Conservation (phyloP, 2,888 invertebrate genomes). For the Xestia rhomboidea region DNA sequence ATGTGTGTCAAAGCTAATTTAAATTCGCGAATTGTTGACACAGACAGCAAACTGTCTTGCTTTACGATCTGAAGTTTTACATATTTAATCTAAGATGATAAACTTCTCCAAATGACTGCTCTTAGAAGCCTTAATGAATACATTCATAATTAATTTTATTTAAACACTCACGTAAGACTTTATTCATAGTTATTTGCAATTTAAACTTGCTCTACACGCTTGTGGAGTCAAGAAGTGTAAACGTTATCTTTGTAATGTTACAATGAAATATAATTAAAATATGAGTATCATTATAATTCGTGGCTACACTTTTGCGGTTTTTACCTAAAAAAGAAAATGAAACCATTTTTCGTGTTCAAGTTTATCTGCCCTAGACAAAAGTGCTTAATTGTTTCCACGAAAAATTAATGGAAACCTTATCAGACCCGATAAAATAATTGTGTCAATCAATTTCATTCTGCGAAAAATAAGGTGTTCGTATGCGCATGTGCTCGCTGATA, state of each 20-base stretch:
- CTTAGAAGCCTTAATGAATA: constrained; percentile 25
- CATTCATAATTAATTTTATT: constrained; percentile 23
- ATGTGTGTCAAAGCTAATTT: neutral
- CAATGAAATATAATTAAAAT: neutral
- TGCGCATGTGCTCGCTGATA: neutral
- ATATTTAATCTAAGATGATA: constrained; percentile 10
- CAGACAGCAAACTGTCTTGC: neutral
- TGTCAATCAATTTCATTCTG: neutral
- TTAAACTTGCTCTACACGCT: constrained; percentile 8
- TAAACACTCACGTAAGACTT: neutral
- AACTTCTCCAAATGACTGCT: constrained; percentile 9
- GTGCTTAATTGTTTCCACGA: neutral
- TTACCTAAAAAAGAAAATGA: neutral
- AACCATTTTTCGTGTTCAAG: neutral
- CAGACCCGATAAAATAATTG: neutral
- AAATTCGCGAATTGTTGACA: neutral
- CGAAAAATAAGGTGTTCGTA: too few relatives aligned
- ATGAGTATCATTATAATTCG: neutral
- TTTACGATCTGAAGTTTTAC: neutral
- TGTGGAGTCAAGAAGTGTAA: neutral
- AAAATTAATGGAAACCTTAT: neutral
- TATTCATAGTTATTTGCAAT: constrained; percentile 9
- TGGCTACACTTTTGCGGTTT: neutral
- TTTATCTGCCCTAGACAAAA: constrained; percentile 20
- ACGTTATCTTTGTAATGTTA: neutral